Evolutionary conservation across 2,888 invertebrate species (phyloP).

Genomic region (Zelleria hepariella): DNA sequence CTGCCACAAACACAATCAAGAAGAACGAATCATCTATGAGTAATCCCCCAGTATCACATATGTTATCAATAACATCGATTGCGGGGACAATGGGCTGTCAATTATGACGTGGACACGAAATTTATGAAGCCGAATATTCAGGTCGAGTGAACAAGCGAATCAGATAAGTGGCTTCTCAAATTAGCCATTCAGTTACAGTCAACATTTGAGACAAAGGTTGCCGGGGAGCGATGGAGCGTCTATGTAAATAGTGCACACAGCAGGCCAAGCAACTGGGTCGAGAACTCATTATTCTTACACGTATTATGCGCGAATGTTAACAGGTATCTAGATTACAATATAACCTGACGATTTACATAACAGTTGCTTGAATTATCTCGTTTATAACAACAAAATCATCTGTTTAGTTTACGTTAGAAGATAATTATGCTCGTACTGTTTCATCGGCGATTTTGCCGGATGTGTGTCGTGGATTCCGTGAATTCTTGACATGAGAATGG

Average conservation of each 20-base stretch:
- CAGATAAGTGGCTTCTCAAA: conserved; percentile 59
- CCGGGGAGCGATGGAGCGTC: conserved; percentile 46
- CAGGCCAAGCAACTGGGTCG: conserved; percentile 44
- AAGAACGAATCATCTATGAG: not conserved
- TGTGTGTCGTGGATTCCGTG: conserved; percentile 41
- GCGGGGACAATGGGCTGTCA: conserved; percentile 42
- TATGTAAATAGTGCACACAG: conserved; percentile 44
- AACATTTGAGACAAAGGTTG: conserved; percentile 54
- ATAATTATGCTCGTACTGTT: conserved; percentile 37
- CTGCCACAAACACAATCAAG: conserved; percentile 6
- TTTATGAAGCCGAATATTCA: conserved; percentile 58
- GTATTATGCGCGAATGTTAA: conserved; percentile 1
- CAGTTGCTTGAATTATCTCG: not conserved
- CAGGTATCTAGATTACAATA: conserved; percentile 1
- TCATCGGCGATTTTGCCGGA: conserved; percentile 37
- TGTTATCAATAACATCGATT: not conserved
- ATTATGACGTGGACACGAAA: conserved; percentile 41
- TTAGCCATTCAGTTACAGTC: conserved; percentile 51
- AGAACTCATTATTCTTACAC: conserved; percentile 11
- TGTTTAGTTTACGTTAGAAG: not conserved
- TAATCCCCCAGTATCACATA: conserved; percentile 7
- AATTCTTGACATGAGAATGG: conserved; percentile 30
- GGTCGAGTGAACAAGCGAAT: conserved; percentile 61
- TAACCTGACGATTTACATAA: conserved; percentile 1
- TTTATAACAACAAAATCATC: not conserved